These are phyloP conservation scores for Apostichopus californicus DNA, from an alignment of 35 echinoderm and acorn worm species.

Conservation along the genomic window DNA sequence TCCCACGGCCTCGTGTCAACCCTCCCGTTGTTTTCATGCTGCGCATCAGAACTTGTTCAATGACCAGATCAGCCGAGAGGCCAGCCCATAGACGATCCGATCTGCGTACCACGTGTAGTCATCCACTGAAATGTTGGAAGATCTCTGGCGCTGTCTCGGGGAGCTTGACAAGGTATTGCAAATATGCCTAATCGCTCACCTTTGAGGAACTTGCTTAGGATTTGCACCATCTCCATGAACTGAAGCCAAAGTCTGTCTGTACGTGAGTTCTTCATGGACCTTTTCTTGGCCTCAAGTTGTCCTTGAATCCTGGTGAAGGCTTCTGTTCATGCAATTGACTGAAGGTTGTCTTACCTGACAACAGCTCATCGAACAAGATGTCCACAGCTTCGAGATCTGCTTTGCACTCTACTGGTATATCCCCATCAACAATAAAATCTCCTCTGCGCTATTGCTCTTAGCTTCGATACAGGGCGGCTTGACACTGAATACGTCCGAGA, in stretches of 20 bases:
- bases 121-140: no score
- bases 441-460: neutral
- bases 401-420: neutral
- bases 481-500: slow-evolving; percentile 14
- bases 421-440: no score
- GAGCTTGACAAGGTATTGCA: neutral
- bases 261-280: no score
- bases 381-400: no score
- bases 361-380: no score
- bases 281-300: no score
- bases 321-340: no score
- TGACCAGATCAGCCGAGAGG: slow-evolving; percentile 48
- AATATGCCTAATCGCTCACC: neutral
- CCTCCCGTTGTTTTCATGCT: slow-evolving; percentile 62
- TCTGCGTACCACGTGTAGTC: neutral
- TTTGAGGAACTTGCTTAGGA: no score
- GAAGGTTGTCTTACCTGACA: no score
- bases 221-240: no score
- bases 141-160: no score
- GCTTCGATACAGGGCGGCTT: neutral
- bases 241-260: neutral
- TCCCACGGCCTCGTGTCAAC: slow-evolving; percentile 59
- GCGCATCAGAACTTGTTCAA: slow-evolving; percentile 66
- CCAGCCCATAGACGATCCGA: slow-evolving; percentile 28
- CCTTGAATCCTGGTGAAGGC: no score